Percentiles rank a stretch among this genome's conserved stretches.
These are phyloP conservation scores for Lepus americanus DNA, from an alignment of 2,113 vertebrate genomes.

Conservation along the genomic window DNA sequence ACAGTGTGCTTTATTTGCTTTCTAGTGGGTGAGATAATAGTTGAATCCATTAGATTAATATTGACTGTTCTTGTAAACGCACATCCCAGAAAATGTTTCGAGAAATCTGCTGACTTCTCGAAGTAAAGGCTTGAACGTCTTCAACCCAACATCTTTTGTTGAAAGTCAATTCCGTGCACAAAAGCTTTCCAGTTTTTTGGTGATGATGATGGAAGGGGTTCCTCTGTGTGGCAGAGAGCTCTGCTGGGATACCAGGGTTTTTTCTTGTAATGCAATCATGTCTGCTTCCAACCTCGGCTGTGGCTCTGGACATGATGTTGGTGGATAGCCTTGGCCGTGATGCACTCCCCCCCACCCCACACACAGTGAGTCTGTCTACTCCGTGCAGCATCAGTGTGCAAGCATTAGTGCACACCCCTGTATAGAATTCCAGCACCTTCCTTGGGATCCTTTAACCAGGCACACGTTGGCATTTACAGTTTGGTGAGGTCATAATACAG, in stretches of 20 bases:
- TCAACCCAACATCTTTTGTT: not conserved
- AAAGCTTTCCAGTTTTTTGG: not conserved
- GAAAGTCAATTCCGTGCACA: constrained; percentile 46
- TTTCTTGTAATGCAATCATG: not conserved
- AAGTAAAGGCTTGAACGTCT: constrained; percentile 36
- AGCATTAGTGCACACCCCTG: not conserved
- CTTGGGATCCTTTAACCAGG: not conserved
- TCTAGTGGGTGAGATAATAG: constrained; percentile 29
- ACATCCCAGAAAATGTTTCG: constrained; percentile 52
- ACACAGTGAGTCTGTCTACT: not conserved
- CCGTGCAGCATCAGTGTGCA: fast-evolving
- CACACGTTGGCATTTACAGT: not conserved
- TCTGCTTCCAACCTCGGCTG: not conserved
- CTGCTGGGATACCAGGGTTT: not conserved
- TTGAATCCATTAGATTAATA: constrained; percentile 57
- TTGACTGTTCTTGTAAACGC: constrained; percentile 18
- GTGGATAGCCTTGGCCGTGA: not conserved
- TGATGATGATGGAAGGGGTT: constrained; percentile 16
- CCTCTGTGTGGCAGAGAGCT: constrained; percentile 12
- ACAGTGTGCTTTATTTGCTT: constrained; percentile 25
- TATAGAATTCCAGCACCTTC: not conserved
- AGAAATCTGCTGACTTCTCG: constrained; percentile 55
- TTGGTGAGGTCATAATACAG: no score
- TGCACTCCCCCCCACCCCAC: fast-evolving
- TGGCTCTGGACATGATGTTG: not conserved